A percentile compares a stretch with the other conserved stretches of the same genome.
Conservation (phyloP, 2,113 vertebrate genomes). For the Microtus montanus region DNA sequence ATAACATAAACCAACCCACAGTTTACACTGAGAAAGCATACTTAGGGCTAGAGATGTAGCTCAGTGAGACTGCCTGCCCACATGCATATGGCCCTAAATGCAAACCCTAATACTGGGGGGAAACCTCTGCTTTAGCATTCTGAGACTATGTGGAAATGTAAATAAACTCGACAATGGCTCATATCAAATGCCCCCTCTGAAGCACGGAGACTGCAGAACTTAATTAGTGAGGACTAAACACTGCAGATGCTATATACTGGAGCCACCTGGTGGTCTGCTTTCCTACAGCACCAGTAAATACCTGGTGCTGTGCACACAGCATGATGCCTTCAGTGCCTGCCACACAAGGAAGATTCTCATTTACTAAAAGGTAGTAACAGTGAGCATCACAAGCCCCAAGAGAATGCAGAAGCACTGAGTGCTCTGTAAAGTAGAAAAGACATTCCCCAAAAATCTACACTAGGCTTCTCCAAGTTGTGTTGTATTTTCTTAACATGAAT, state of each 20-base stretch:
- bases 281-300: conserved; percentile 50
- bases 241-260: conserved; percentile 10
- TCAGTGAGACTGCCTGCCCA: not conserved
- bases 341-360: not conserved
- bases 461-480: not conserved
- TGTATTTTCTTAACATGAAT: conserved; percentile 11
- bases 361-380: not conserved
- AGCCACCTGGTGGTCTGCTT: conserved; percentile 80
- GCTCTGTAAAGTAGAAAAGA: not conserved
- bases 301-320: not conserved
- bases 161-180: not conserved
- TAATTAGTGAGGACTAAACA: accelerated
- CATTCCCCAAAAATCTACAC: not conserved
- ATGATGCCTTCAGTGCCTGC: not conserved
- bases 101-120: not conserved
- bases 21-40: conserved; percentile 32
- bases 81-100: not conserved
- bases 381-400: not conserved
- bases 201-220: not conserved
- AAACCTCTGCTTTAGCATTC: not conserved
- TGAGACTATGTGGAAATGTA: not conserved
- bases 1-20: not conserved
- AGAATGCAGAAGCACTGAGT: not conserved
- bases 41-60: not conserved
- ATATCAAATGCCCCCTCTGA: not conserved